phyloP scores from a whole-genome alignment of 2,888 invertebrate species.

The Minunthozetes semirufus region DNA sequence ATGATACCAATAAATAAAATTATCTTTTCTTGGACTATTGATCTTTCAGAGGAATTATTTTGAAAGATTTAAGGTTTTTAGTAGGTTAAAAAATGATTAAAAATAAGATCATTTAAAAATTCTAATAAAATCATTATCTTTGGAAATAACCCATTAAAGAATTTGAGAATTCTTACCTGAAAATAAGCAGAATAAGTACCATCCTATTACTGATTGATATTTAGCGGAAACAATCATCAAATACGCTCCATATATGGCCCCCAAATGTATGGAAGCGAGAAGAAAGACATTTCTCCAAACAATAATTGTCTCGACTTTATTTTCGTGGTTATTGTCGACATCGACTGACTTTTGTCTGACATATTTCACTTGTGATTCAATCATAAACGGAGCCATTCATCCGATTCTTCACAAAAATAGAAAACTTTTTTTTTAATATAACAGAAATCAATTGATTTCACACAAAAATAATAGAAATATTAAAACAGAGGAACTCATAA shows the following conservation, averaged over 20 bases:
- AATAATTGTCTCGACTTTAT: background rate
- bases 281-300: background rate
- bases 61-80: no score
- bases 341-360: background rate
- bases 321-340: background rate
- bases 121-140: no score
- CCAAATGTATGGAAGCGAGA: background rate
- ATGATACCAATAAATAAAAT: no score
- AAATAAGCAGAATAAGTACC: background rate
- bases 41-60: no score
- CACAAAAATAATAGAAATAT: background rate
- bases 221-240: constrained; percentile 5
- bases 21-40: no score
- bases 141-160: no score
- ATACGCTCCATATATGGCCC: background rate
- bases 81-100: no score
- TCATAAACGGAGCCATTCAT: background rate
- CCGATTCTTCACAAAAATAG: background rate
- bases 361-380: background rate
- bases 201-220: constrained; percentile 9
- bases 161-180: constrained; percentile 1
- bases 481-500: background rate
- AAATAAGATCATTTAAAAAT: no score
- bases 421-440: background rate
- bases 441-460: background rate